Conservation (phyloP, 2,888 invertebrate genomes). For the Labia minor region DNA sequence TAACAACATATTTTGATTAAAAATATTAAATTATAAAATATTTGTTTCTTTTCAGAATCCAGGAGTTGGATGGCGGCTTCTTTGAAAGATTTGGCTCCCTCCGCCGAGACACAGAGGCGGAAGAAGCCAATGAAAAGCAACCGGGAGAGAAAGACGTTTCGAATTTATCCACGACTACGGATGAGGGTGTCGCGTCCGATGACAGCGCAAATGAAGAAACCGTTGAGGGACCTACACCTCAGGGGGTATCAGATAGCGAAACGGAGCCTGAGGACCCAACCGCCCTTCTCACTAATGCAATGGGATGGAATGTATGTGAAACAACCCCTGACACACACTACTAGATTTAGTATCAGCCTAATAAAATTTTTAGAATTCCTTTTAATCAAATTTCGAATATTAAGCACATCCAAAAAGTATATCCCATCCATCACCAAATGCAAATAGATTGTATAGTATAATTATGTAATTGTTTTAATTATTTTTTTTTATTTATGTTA, state of each 20-base stretch:
- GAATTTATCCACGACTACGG: constrained; percentile 19
- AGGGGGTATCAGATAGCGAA: constrained; percentile 50
- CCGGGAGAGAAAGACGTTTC: constrained; percentile 17
- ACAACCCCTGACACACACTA: too few relatives aligned
- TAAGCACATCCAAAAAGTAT: too few relatives aligned
- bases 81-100: constrained; percentile 73
- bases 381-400: too few relatives aligned
- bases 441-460: too few relatives aligned
- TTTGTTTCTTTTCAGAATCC: constrained; percentile 48
- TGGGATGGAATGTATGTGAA: constrained; percentile 67
- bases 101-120: constrained; percentile 25
- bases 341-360: too few relatives aligned
- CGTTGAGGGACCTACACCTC: constrained; percentile 32
- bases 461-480: too few relatives aligned
- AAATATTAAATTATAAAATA: too few relatives aligned
- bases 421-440: too few relatives aligned
- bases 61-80: constrained; percentile 72
- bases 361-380: too few relatives aligned
- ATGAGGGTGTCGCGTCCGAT: constrained; percentile 28
- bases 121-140: constrained; percentile 34
- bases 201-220: constrained; percentile 21
- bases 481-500: too few relatives aligned
- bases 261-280: constrained; percentile 51
- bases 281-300: constrained; percentile 50
- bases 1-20: too few relatives aligned